A percentile compares a stretch with the other conserved stretches of the same genome.
Conservation (phyloP, 2,888 invertebrate species). For the Oscheius myriophilus region DNA sequence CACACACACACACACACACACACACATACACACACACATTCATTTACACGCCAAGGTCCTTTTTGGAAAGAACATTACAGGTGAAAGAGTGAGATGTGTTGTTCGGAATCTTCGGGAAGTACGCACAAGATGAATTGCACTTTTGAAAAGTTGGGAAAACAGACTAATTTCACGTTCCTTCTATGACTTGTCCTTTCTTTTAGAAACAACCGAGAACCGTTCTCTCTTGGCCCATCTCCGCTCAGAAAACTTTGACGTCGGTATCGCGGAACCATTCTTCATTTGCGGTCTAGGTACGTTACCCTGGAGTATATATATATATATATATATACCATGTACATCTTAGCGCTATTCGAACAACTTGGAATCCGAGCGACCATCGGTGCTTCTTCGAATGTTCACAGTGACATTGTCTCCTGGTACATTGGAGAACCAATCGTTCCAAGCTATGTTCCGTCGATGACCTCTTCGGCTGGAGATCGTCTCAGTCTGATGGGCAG, state of each 20-base stretch:
- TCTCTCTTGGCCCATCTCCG: not conserved
- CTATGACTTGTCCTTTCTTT: not conserved
- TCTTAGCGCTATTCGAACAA: slow-evolving; percentile 22
- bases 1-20: too few species aligned
- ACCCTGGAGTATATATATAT: too few species aligned
- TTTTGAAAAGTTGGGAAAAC: too few species aligned
- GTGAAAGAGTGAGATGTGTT: too few species aligned
- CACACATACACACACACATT: too few species aligned
- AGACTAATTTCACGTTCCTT: too few species aligned
- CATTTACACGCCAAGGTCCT: too few species aligned
- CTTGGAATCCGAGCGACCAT: slow-evolving; percentile 12
- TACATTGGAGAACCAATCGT: slow-evolving; percentile 23
- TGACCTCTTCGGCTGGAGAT: not conserved
- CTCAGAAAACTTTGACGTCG: slow-evolving; percentile 24
- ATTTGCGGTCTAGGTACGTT: slow-evolving; percentile 26
- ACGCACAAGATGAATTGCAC: too few species aligned
- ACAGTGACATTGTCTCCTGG: slow-evolving; percentile 14
- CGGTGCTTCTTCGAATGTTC: slow-evolving; percentile 13
- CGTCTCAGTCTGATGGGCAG: slow-evolving; percentile 9
- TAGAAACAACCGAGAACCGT: slow-evolving; percentile 10
- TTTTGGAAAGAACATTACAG: too few species aligned
- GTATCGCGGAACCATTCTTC: slow-evolving; percentile 28
- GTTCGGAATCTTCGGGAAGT: too few species aligned
- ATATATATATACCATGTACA: not conserved
- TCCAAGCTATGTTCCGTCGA: slow-evolving; percentile 22